Conservation (phyloP, 2,888 invertebrate genomes). For the Stomorhina lunata region DNA sequence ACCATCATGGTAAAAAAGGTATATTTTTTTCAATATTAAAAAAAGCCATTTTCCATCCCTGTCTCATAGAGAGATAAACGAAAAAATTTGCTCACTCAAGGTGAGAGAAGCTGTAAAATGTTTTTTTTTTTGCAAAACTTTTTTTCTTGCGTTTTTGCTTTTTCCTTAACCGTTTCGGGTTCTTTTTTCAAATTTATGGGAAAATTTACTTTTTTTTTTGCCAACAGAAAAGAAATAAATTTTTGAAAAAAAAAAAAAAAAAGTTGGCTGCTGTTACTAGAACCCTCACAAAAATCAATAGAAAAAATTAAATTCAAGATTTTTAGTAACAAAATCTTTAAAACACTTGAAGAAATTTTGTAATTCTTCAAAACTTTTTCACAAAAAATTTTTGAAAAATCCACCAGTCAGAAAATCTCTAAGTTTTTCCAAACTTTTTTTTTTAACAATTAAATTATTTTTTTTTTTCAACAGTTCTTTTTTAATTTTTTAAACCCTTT, state of each 20-base stretch:
- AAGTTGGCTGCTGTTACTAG: slow-evolving; percentile 6
- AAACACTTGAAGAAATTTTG: too few species aligned
- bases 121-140: too few species aligned
- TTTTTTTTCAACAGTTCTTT: too few species aligned
- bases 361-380: too few species aligned
- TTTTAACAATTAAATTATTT: background rate
- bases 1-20: too few species aligned
- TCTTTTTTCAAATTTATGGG: background rate
- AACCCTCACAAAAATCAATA: slow-evolving; percentile 37
- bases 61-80: too few species aligned
- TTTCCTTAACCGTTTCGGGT: background rate
- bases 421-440: background rate
- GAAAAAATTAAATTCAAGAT: background rate
- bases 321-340: background rate
- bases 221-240: background rate
- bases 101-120: too few species aligned
- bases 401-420: background rate
- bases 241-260: slow-evolving; percentile 6
- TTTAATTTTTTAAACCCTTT: background rate
- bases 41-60: too few species aligned
- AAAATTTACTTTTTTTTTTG: slow-evolving; percentile 19
- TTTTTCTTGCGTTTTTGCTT: too few species aligned
- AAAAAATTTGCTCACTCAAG: too few species aligned
- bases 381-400: background rate
- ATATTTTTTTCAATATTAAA: too few species aligned